A percentile compares a stretch with the other conserved stretches of the same genome.
Conservation (phyloP, 2,797 vertebrate genomes). For the Bucorvus abyssinicus region DNA sequence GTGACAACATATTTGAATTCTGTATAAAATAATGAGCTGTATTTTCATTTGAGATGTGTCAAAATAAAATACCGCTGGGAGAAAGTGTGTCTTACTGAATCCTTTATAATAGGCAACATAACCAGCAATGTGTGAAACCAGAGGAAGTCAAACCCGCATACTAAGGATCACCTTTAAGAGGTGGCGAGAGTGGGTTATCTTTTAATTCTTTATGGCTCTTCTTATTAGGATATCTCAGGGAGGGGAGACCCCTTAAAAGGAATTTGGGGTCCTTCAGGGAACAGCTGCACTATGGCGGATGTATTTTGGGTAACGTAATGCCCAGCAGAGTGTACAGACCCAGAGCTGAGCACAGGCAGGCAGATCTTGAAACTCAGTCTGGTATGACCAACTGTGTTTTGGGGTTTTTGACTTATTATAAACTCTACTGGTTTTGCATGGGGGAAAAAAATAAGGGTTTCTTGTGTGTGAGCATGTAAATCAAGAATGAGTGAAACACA, state of each 20-base stretch:
- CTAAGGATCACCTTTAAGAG: conserved; percentile 39
- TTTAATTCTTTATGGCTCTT: background rate
- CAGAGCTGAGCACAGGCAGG: background rate
- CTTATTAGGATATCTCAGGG: background rate
- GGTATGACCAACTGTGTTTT: background rate
- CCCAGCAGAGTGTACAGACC: background rate
- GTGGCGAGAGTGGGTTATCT: background rate
- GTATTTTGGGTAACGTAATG: background rate
- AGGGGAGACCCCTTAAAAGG: background rate
- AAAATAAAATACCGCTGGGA: conserved; percentile 70
- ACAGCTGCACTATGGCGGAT: background rate
- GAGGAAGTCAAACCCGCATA: conserved; percentile 30
- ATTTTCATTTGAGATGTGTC: conserved; percentile 69
- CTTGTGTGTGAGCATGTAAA: background rate
- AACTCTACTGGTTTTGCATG: background rate
- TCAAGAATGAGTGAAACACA: background rate
- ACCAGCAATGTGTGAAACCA: conserved; percentile 70
- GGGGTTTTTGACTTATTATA: background rate
- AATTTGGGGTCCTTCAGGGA: background rate
- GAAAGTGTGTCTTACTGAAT: conserved; percentile 61
- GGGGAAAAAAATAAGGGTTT: background rate
- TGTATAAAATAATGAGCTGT: conserved; percentile 66
- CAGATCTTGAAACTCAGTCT: background rate
- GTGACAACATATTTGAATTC: conserved; percentile 60
- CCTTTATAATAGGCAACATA: conserved; percentile 64